Base-by-base conservation (phyloP, 2,797 vertebrate genomes). In the Danio tinwini region DNA sequence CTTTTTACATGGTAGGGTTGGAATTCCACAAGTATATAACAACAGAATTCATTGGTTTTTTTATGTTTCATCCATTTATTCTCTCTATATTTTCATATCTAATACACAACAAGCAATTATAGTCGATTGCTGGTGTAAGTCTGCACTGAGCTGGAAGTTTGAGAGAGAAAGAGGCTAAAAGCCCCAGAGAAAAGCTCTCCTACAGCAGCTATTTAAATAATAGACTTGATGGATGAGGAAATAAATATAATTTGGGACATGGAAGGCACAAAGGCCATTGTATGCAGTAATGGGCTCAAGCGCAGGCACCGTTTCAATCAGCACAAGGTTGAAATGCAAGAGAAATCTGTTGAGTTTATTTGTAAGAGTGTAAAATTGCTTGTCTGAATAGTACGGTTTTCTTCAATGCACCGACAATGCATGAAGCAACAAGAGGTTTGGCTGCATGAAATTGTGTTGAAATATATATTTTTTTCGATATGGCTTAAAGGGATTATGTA, bases 201-300 rank as follows among this genome's bases (percentile, higher is more conserved):
- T 62, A 13, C 40, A n/a, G 6, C 16, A 49, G n/a, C 55, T 50
- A 37, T 81, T 81, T 75, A 55, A 82, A 77, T 77, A 76, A 52
- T 11, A 53, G 16, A 64, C 7, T 69, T 82, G 80, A 82, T 72
- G 74, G 56, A 77, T 73, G 49, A 62, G 58, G 37, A 77, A 72
- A 72, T 61, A 77, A 77, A 72, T 64, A 16, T 63, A 55, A 72
- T 77, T 82, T 77, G 59, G 56, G 59, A 64, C 67, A 72, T 16
- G 44, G 45, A 50, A 68, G 5, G 49, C 52, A 50, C 29, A 39
- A 50, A 59, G 42, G 49, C 39, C 39, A 37, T 13, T 49, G 37
- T 47, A 10, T 53, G 68, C 14, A 37, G 12, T 69, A 17, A 59
- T 42, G 44, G 13, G 64, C 44, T 73, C 63, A 74, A 45, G 13